These are phyloP conservation scores for Drosophila sucinea DNA, from an alignment of 1,140 invertebrate species.

Conservation along the genomic window DNA sequence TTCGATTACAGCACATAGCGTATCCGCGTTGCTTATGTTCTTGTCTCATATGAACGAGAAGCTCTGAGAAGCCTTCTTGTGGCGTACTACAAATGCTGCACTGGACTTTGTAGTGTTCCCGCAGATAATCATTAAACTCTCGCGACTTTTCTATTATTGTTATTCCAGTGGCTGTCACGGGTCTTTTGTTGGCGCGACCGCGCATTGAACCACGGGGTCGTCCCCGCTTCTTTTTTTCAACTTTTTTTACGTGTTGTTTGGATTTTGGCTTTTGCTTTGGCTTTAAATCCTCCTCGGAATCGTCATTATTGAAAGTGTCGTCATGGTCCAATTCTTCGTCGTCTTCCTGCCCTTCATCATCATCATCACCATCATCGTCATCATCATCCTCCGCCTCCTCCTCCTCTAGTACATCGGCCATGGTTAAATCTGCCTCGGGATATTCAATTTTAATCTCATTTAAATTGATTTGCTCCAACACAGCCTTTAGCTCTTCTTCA, in stretches of 20 bases:
- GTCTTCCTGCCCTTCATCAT: background rate
- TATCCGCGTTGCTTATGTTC: slow-evolving; percentile 67
- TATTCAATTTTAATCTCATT: slow-evolving; percentile 73
- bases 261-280: background rate
- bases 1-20: slow-evolving; percentile 57
- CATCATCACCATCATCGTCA: slow-evolving; percentile 24
- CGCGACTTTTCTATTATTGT: slow-evolving; percentile 52
- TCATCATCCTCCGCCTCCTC: slow-evolving; percentile 41
- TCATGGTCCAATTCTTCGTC: background rate
- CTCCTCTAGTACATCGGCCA: slow-evolving; percentile 68
- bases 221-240: slow-evolving; percentile 28
- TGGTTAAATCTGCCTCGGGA: slow-evolving; percentile 64
- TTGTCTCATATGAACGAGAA: slow-evolving; percentile 47
- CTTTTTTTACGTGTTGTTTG: slow-evolving; percentile 4
- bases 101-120: slow-evolving; percentile 56
- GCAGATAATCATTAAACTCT: slow-evolving; percentile 65
- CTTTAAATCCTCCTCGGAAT: background rate
- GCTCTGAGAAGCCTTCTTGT: slow-evolving; percentile 52
- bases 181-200: background rate
- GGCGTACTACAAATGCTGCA: slow-evolving; percentile 51
- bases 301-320: background rate
- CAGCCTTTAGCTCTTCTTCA: slow-evolving; percentile 53
- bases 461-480: slow-evolving; percentile 68
- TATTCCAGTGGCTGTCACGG: slow-evolving; percentile 11
- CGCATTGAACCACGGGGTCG: slow-evolving; percentile 17